Evolutionary conservation across 1,140 invertebrate species (phyloP), one percentile per base, ranked within the genome.

Genomic region (Ips nitidus): DNA sequence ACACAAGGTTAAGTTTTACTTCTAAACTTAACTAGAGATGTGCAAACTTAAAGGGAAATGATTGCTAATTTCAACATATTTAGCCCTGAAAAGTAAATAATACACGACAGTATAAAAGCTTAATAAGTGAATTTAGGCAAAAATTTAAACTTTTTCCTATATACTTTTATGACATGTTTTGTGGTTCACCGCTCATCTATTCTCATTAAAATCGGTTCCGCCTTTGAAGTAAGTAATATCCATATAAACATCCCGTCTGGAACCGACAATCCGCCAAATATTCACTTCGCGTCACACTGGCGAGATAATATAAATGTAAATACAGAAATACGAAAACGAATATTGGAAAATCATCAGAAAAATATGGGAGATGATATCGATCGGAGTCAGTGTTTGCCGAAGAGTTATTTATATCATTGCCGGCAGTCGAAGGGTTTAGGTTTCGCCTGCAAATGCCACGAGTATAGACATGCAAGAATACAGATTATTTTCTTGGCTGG

Each of bases 241-340:
- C 45, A 42, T 65, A 38, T 50, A 22, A 22, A 22, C 22, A 22
- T 53, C 62, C 52, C 60, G 52, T 41, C 56, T 60, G 58, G 43
- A 68, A 22, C 42, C 64, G 64, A 66, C 64, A 66, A 66, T 57
- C 55, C 55, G 42, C 37, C 22, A 66, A 66, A 66, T 57, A 55
- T 57, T 38, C 64, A 57, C 41, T 66, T 57, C 52, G 64, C 52
- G 57, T 66, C 64, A 66, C 55, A 66, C 64, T 57, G 55, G 22
- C 22, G n/a, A 55, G 57, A 66, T 66, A 66, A 66, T 66, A 66
- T 55, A 66, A 57, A 66, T 66, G 64, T 66, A 66, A 66, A 66
- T 66, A 57, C 7, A 66, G 36, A 57, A 57, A 57, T 66, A 38
- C 36, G 53, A 38, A 55, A 40, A 56, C 36, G 41, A 43, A 57